Conservation (phyloP, 2,113 vertebrate genomes). For the Hemiprocne comata region DNA sequence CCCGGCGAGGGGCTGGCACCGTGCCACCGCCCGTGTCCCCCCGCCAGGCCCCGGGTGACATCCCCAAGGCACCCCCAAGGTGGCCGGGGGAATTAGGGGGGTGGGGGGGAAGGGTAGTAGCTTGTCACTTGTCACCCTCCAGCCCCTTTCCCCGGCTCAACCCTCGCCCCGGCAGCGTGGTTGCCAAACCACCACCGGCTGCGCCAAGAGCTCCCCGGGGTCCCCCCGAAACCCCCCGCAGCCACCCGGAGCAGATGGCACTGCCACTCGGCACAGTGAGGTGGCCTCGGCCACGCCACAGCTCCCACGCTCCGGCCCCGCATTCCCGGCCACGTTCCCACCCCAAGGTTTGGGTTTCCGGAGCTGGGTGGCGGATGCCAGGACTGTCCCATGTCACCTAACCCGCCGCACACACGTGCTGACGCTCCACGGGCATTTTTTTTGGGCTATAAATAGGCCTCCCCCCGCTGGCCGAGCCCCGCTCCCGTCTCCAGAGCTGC, state of each 20-base stretch:
- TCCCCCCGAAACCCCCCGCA: neutral
- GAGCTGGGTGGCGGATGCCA: neutral
- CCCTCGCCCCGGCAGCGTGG: neutral
- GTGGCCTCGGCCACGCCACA: neutral
- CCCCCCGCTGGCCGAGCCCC: neutral
- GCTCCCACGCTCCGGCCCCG: neutral
- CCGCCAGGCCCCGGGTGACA: fast-evolving
- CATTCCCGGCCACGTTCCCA: neutral
- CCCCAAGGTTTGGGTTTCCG: neutral
- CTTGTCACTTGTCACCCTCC: neutral
- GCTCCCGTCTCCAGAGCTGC: neutral
- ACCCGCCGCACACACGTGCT: conserved; percentile 29
- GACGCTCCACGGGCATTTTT: conserved; percentile 43
- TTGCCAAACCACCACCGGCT: fast-evolving
- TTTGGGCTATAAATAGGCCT: conserved; percentile 62
- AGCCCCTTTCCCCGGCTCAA: neutral
- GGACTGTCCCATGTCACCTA: conserved; percentile 57
- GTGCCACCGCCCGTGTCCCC: neutral
- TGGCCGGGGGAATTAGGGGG: too few relatives aligned
- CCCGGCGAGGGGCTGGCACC: neutral
- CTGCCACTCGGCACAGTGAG: too few relatives aligned
- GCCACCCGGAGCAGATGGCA: too few relatives aligned
- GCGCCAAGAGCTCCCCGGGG: neutral
- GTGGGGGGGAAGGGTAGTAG: fast-evolving
- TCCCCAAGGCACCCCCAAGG: neutral